Evolutionary conservation across 2,113 vertebrate species (phyloP).

Genomic region (Lucifuga dentata): DNA sequence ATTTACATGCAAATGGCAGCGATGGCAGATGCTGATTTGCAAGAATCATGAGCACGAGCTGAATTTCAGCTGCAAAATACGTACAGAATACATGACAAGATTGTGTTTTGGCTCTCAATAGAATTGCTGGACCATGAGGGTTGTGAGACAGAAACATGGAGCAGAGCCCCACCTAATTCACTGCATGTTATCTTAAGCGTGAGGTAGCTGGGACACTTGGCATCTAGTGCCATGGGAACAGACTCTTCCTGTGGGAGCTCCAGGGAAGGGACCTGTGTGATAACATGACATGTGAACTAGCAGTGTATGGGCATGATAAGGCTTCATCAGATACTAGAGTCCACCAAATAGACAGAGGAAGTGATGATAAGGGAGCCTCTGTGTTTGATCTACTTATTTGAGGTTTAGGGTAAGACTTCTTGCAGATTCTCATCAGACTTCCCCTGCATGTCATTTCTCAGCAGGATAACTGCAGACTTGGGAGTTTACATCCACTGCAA

Average conservation of each 20-base stretch:
- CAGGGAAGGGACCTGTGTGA: conserved; percentile 80
- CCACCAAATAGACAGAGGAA: conserved; percentile 82
- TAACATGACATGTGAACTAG: conserved; percentile 83
- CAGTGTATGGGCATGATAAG: conserved; percentile 77
- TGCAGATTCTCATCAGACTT: conserved; percentile 68
- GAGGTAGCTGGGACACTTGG: conserved; percentile 54
- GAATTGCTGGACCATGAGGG: background rate
- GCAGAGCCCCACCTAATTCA: conserved; percentile 12
- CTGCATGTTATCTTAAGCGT: conserved; percentile 25
- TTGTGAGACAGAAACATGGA: conserved; percentile 1
- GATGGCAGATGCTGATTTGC: too few species aligned
- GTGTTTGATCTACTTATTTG: conserved; percentile 77
- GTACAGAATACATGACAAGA: too few species aligned
- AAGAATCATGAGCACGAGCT: too few species aligned
- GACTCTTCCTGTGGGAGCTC: conserved; percentile 77
- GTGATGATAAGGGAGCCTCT: conserved; percentile 73
- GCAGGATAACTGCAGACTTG: conserved; percentile 32
- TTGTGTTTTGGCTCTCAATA: too few species aligned
- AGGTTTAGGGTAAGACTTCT: conserved; percentile 45
- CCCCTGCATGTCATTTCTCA: conserved; percentile 64
- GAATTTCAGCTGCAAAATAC: too few species aligned
- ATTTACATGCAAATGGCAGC: too few species aligned
- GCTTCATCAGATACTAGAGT: conserved; percentile 73
- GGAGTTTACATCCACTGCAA: conserved; percentile 18
- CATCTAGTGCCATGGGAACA: conserved; percentile 69